phyloP scores from a whole-genome alignment of 2,888 invertebrate genomes.

The Holacanthella duospinosa region DNA sequence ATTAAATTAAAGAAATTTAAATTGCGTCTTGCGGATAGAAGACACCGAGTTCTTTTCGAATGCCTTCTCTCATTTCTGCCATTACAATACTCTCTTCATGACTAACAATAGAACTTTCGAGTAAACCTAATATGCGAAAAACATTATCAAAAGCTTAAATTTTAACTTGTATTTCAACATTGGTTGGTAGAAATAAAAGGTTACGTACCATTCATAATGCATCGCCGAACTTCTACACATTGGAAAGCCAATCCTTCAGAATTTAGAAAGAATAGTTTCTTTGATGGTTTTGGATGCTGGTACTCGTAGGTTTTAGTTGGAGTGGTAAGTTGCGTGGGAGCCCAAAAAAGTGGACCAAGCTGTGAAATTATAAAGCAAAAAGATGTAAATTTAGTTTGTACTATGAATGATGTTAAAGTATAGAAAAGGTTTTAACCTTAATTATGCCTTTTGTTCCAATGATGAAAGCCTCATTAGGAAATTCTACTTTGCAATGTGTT shows the following conservation, averaged over 20 bases:
- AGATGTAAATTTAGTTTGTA: too few relatives aligned
- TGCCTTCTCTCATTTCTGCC: conserved; percentile 60
- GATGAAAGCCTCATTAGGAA: conserved; percentile 55
- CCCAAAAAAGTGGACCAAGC: conserved; percentile 56
- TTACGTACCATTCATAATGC: conserved; percentile 54
- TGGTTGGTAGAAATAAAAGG: not conserved
- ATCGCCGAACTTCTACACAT: conserved; percentile 63
- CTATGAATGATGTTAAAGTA: too few relatives aligned
- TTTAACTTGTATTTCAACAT: too few relatives aligned
- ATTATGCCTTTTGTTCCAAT: conserved; percentile 56
- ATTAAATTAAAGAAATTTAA: not conserved
- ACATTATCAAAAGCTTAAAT: too few relatives aligned
- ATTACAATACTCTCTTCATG: conserved; percentile 59
- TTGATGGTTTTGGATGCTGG: conserved; percentile 52
- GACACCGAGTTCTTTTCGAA: conserved; percentile 59
- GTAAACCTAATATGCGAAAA: conserved; percentile 45
- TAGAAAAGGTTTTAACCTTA: conserved; percentile 45
- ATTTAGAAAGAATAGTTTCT: conserved; percentile 53
- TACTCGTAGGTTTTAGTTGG: conserved; percentile 55
- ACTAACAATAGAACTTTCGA: conserved; percentile 58
- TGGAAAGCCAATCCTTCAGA: conserved; percentile 66
- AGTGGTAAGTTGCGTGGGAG: conserved; percentile 57
- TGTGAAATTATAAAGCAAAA: too few relatives aligned
- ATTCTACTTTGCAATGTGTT: conserved; percentile 48
- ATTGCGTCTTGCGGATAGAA: conserved; percentile 47